These are phyloP conservation scores for Rhizomys pruinosus DNA, from an alignment of 2,113 vertebrate genomes.

Conservation along the genomic window DNA sequence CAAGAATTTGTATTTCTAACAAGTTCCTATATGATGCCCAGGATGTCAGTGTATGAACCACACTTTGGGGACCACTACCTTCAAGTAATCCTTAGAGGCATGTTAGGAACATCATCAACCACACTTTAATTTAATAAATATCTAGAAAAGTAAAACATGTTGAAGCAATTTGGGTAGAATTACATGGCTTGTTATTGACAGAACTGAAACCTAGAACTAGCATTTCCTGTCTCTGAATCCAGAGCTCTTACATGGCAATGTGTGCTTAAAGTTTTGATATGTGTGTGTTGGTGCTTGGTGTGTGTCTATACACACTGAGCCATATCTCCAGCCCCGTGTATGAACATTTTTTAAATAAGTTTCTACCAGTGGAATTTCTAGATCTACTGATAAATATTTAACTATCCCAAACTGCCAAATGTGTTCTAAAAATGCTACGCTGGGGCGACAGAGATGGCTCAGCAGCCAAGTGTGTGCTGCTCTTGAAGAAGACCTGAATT, in stretches of 20 bases:
- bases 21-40: background rate
- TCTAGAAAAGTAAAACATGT: slow-evolving; percentile 43
- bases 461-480: too few relatives aligned
- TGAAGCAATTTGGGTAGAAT: slow-evolving; percentile 17
- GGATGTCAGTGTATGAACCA: background rate
- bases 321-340: too few relatives aligned
- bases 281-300: background rate
- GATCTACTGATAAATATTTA: too few relatives aligned
- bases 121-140: slow-evolving; percentile 37
- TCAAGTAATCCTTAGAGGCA: slow-evolving; percentile 22
- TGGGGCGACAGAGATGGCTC: too few relatives aligned
- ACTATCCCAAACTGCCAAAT: too few relatives aligned
- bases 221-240: slow-evolving; percentile 40
- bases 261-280: background rate
- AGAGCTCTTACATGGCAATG: background rate
- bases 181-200: slow-evolving; percentile 35
- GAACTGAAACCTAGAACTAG: slow-evolving; percentile 39
- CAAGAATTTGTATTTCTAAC: too few relatives aligned
- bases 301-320: too few relatives aligned
- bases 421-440: too few relatives aligned
- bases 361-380: too few relatives aligned
- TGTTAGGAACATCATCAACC: background rate
- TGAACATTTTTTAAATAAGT: too few relatives aligned
- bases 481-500: too few relatives aligned
- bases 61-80: background rate